These are phyloP conservation scores for Rhamnusium bicolor DNA, from an alignment of 2,888 invertebrate species.

Conservation along the genomic window DNA sequence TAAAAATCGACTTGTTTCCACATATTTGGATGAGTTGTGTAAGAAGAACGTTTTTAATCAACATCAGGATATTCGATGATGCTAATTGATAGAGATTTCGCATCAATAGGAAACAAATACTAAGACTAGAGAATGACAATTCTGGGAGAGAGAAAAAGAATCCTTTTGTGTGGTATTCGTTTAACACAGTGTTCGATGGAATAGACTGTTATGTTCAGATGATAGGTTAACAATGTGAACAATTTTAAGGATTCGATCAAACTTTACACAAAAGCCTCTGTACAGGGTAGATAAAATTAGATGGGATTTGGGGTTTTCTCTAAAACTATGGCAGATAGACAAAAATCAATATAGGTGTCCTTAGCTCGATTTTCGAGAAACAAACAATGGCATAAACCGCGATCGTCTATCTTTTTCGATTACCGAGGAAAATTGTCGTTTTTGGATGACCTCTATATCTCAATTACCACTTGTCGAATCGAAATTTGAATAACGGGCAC, in stretches of 20 bases:
- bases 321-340: background rate
- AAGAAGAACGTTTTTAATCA: slow-evolving; percentile 35
- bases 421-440: too few species aligned
- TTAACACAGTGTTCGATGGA: background rate
- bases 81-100: slow-evolving; percentile 59
- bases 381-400: too few species aligned
- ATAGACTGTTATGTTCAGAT: background rate
- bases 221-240: background rate
- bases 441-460: too few species aligned
- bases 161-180: background rate
- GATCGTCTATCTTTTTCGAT: too few species aligned
- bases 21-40: slow-evolving; percentile 28
- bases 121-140: slow-evolving; percentile 32
- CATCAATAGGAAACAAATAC: slow-evolving; percentile 29
- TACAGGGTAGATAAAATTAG: background rate
- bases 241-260: background rate
- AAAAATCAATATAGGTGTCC: background rate
- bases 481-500: too few species aligned
- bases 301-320: slow-evolving; percentile 48
- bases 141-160: too few species aligned
- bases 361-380: too few species aligned
- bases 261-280: background rate
- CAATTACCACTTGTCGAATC: too few species aligned
- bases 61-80: slow-evolving; percentile 56
- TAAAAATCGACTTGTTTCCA: slow-evolving; percentile 32